phyloP scores from a whole-genome alignment of 2,797 vertebrate genomes.

The Anguilla anguilla region DNA sequence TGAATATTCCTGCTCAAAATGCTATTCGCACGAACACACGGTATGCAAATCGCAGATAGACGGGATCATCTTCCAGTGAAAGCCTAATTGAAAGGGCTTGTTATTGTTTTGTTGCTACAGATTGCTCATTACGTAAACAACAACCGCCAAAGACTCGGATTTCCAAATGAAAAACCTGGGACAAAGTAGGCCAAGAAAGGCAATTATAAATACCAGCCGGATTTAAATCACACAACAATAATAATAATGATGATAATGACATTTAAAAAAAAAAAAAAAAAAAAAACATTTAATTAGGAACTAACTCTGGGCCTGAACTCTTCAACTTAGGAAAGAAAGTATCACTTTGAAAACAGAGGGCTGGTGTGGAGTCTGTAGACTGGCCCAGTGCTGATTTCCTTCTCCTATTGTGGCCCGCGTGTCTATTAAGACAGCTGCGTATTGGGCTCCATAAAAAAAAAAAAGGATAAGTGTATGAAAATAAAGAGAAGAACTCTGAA shows the following conservation, averaged over 20 bases:
- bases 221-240: constrained; percentile 40
- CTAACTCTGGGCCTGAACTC: constrained; percentile 37
- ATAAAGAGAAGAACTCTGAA: constrained; percentile 60
- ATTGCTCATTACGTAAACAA: constrained; percentile 49
- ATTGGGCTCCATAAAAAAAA: constrained; percentile 60
- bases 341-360: constrained; percentile 39
- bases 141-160: constrained; percentile 54
- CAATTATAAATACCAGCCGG: constrained; percentile 39
- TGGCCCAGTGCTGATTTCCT: background rate
- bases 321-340: constrained; percentile 48
- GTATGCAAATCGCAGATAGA: constrained; percentile 62
- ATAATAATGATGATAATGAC: background rate
- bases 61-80: constrained; percentile 46
- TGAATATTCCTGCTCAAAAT: constrained; percentile 45
- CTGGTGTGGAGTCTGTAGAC: constrained; percentile 22
- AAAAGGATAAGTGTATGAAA: constrained; percentile 60
- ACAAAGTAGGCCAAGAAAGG: constrained; percentile 51
- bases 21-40: constrained; percentile 15
- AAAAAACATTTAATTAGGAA: constrained; percentile 35
- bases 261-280: constrained; percentile 20
- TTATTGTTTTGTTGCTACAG: constrained; percentile 60
- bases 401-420: constrained; percentile 57
- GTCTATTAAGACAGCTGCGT: constrained; percentile 55
- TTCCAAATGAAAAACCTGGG: constrained; percentile 38
- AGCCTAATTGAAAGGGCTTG: constrained; percentile 52